A percentile compares a stretch with the other conserved stretches of the same genome.
Conservation (phyloP, 2,113 vertebrate species). For the Perca schrenkii region DNA sequence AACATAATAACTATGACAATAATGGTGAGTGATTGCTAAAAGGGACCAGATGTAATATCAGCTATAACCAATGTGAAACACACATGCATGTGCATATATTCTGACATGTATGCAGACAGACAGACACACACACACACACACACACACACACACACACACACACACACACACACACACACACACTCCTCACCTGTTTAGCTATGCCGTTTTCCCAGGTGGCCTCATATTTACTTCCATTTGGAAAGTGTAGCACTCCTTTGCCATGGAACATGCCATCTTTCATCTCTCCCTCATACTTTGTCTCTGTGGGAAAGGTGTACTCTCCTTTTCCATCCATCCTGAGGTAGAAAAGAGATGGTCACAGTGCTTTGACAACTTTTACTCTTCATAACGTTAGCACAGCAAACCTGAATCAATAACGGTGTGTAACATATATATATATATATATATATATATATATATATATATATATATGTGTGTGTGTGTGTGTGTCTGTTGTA, state of each 20-base stretch:
- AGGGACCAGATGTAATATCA: conserved; percentile 73
- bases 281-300: conserved; percentile 89
- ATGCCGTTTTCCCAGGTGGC: conserved; percentile 90
- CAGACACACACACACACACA: conserved; percentile 23
- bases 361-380: neutral
- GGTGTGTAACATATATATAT: too few species aligned
- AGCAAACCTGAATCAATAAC: neutral
- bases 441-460: too few species aligned
- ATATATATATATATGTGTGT: too few species aligned
- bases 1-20: conserved; percentile 72
- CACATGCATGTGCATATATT: conserved; percentile 48
- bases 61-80: conserved; percentile 78
- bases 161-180: conserved; percentile 28
- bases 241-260: conserved; percentile 88
- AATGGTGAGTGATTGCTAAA: conserved; percentile 78
- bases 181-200: conserved; percentile 83
- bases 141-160: conserved; percentile 12
- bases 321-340: conserved; percentile 93
- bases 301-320: conserved; percentile 88
- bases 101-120: conserved; percentile 32
- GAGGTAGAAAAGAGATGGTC: conserved; percentile 14
- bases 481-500: too few species aligned
- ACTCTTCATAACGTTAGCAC: neutral
- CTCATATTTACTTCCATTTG: conserved; percentile 86
- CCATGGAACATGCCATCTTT: conserved; percentile 94